Base-by-base conservation (phyloP, 1,140 invertebrate species). In the Cyclina sinensis region DNA sequence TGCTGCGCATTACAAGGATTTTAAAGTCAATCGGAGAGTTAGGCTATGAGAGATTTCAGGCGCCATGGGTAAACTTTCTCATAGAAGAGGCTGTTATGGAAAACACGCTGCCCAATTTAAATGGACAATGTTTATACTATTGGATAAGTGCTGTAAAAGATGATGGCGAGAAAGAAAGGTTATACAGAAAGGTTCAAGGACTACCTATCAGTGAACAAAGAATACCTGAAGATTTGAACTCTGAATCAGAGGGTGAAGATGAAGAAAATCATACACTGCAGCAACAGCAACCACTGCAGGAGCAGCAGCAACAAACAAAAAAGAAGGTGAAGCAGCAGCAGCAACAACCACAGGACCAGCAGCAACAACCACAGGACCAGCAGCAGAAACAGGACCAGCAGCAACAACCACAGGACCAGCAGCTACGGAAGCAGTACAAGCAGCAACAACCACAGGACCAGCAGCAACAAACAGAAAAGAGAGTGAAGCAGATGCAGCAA, bases 21-120 rank as follows among this genome's bases (percentile, higher is more conserved):
- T 27, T 81, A n/a, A 81, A 81, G 32, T 62, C 79, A n/a, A 2
- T 81, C 3, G 79, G 79, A 24, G 79, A 81, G 32, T 37, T 81
- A 24, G 79, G 79, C 3, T 65, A 43, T 30, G 54, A 59, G 1
- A 32, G 57, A 39, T 62, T 62, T 16, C 79, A 81, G 24, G 79
- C 59, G 11, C 79, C 54, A n/a, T 81, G 48, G 57, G 79, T 81
- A 12, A 16, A 46, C 18, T 81, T 81, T 32, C 21, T 81, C 12
- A 39, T 57, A 21, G 79, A 62, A 30, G 79, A 81, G 24, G 51
- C 54, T 9, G 37, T 62, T 30, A 30, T 62, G 4, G 18, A 62
- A 7, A 32, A 24, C 24, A 35, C 0, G 39, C 35, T 81, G 39
- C 79, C 79, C 0, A 65, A 62, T 18, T 30, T 81, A 9, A 81